phyloP scores from a whole-genome alignment of 2,888 invertebrate species.

The Gymnocheta viridis region DNA sequence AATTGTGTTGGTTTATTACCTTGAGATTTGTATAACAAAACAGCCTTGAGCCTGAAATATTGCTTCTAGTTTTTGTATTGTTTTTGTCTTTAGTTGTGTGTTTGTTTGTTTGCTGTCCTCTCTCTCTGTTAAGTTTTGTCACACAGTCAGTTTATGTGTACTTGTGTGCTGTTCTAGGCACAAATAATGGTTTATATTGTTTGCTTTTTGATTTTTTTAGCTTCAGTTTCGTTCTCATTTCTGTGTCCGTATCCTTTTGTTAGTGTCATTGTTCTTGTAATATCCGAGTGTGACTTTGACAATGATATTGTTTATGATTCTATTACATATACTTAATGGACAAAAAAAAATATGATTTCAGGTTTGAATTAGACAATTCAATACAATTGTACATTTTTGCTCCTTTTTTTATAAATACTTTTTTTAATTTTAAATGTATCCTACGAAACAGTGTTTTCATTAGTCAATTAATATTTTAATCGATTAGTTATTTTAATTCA shows the following conservation, averaged over 20 bases:
- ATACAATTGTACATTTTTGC: too few relatives aligned
- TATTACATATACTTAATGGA: constrained; percentile 32
- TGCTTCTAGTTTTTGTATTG: constrained; percentile 36
- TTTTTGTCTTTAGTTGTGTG: constrained; percentile 24
- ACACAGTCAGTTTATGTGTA: constrained; percentile 4
- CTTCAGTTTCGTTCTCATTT: not conserved
- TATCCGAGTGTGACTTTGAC: constrained; percentile 64
- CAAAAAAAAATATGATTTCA: too few relatives aligned
- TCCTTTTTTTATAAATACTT: too few relatives aligned
- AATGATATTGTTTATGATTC: constrained; percentile 63
- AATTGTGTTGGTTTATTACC: constrained; percentile 60
- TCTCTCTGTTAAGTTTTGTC: constrained; percentile 2
- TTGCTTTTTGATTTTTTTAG: constrained; percentile 38
- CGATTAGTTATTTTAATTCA: too few relatives aligned
- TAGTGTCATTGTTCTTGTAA: constrained; percentile 14
- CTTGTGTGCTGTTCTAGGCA: not conserved
- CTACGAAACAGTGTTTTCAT: too few relatives aligned
- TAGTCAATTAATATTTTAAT: too few relatives aligned
- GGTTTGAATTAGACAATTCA: too few relatives aligned
- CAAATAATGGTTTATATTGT: constrained; percentile 43
- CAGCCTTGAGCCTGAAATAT: constrained; percentile 69
- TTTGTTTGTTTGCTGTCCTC: constrained; percentile 3
- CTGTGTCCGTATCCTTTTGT: constrained; percentile 36
- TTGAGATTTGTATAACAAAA: constrained; percentile 60
- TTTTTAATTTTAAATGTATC: too few relatives aligned